Evolutionary conservation across 23 tunicate genomes (phyloP).

Genomic region (Ciona savignyi): DNA sequence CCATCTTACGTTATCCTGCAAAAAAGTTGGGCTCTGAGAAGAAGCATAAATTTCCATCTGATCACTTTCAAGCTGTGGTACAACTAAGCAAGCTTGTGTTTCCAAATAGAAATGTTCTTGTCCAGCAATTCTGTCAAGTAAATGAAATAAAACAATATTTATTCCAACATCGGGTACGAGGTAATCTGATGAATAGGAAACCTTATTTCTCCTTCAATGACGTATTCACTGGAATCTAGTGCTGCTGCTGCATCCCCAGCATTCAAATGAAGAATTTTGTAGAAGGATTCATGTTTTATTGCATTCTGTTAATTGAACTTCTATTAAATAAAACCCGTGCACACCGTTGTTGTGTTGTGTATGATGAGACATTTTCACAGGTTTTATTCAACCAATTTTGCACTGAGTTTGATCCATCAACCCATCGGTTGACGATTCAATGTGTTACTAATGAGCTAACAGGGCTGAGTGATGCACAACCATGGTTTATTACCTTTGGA

Average conservation of each 20-base stretch:
- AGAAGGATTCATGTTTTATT: slow-evolving; percentile 30
- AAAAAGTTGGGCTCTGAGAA: slow-evolving; percentile 31
- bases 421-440: no score
- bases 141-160: no score
- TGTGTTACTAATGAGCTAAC: no score
- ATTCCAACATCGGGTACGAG: no score
- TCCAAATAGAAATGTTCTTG: slow-evolving; percentile 88
- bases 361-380: no score
- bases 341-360: no score
- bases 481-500: no score
- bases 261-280: neutral
- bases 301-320: slow-evolving; percentile 38
- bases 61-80: slow-evolving; percentile 47
- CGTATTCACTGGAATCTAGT: slow-evolving; percentile 22
- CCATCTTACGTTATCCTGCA: slow-evolving; percentile 37
- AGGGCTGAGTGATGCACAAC: no score
- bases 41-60: slow-evolving; percentile 73
- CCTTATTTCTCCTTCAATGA: slow-evolving; percentile 15
- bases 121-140: slow-evolving; percentile 21
- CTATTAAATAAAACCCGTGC: no score
- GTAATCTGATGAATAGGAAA: neutral
- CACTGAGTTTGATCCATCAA: no score
- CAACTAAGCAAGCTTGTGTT: slow-evolving; percentile 67
- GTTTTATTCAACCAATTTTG: no score
- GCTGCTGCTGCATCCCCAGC: slow-evolving; percentile 32